Percentiles rank a stretch among this genome's conserved stretches.
phyloP scores from a whole-genome alignment of 2,113 vertebrate genomes.

The Uria aalge region DNA sequence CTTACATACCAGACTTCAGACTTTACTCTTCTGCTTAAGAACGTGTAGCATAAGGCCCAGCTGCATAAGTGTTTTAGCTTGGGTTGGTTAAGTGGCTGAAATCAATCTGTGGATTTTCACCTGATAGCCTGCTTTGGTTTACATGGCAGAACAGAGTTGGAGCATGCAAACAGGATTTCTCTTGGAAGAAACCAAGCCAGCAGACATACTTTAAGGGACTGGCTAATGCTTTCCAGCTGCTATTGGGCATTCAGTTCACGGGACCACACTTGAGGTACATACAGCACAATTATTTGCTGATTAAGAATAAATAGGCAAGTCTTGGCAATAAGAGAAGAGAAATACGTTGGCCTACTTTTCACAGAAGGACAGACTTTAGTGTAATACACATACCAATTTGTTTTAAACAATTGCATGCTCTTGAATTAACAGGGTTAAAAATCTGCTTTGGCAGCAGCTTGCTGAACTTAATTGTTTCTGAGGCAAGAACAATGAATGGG shows the following conservation, averaged over 20 bases:
- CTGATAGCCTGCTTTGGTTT: neutral
- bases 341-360: conserved; percentile 19
- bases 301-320: neutral
- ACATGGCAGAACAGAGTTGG: neutral
- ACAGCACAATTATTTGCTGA: conserved; percentile 22
- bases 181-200: neutral
- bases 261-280: neutral
- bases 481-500: conserved; percentile 7
- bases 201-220: neutral
- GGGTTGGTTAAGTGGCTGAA: neutral
- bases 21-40: neutral
- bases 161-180: neutral
- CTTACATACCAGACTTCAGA: neutral
- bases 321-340: conserved; percentile 12
- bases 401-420: conserved; percentile 21
- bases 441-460: conserved; percentile 32
- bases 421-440: conserved; percentile 52
- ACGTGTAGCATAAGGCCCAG: neutral
- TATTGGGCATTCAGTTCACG: neutral
- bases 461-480: conserved; percentile 39
- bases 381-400: conserved; percentile 1
- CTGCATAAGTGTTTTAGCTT: neutral
- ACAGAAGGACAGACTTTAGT: conserved; percentile 8
- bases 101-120: neutral
- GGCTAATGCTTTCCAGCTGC: neutral